Percentiles rank a stretch among this genome's conserved stretches.
phyloP scores from a whole-genome alignment of 2,797 vertebrate genomes.

The Gymnothorax reevesii region DNA sequence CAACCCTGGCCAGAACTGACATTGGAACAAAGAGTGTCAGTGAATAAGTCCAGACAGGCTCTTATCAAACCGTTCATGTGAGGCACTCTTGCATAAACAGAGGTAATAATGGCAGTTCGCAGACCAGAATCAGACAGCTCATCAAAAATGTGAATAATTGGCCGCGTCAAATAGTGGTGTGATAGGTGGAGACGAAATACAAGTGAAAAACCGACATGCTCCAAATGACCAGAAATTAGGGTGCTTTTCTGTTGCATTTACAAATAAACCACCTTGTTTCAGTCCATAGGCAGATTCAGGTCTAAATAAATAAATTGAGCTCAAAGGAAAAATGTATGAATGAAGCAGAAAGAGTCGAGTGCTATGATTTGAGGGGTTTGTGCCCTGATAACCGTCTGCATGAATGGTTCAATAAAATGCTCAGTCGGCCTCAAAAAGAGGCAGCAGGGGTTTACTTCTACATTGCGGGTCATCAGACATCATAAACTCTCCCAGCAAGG shows the following conservation, averaged over 20 bases:
- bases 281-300: slow-evolving; percentile 8
- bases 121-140: neutral
- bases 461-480: neutral
- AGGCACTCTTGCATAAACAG: neutral
- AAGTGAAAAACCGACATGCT: neutral
- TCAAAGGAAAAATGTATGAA: neutral
- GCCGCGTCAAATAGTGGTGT: neutral
- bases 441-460: neutral
- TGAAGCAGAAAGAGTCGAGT: slow-evolving; percentile 6
- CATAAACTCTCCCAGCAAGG: neutral
- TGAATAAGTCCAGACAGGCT: slow-evolving; percentile 7
- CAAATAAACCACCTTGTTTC: neutral
- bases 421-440: neutral
- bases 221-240: neutral
- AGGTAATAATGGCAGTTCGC: neutral
- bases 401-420: slow-evolving; percentile 1
- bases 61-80: neutral
- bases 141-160: neutral
- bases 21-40: neutral
- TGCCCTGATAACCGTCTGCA: neutral
- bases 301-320: neutral
- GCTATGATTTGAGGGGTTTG: neutral
- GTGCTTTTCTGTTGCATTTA: neutral
- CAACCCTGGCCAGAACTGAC: neutral
- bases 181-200: neutral